phyloP scores from a whole-genome alignment of 2,797 vertebrate species.

The Syndactyla subalaris region DNA sequence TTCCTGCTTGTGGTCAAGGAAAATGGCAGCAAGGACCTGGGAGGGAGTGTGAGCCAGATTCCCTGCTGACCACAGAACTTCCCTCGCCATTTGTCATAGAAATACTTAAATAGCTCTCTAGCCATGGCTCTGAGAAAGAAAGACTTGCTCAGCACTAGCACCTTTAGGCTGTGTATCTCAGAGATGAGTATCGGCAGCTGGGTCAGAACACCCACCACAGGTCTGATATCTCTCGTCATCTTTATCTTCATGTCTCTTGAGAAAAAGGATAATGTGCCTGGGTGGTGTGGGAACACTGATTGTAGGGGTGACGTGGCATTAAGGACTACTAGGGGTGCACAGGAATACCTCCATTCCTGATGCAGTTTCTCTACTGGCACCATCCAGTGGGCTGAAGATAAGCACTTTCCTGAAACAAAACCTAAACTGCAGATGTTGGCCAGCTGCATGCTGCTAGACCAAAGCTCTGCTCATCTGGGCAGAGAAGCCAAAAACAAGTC shows the following conservation, averaged over 20 bases:
- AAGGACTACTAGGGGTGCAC: neutral
- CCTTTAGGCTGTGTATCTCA: neutral
- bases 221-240: neutral
- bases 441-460: neutral
- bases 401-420: neutral
- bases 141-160: neutral
- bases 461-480: neutral
- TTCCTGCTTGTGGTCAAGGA: slow-evolving; percentile 20
- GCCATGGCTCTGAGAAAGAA: neutral
- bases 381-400: neutral
- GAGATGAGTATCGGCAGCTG: neutral
- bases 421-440: neutral
- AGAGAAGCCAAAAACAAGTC: neutral
- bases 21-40: slow-evolving; percentile 1
- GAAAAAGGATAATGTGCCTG: neutral
- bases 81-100: neutral
- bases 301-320: neutral
- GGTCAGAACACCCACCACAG: neutral
- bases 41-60: neutral
- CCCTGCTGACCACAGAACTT: neutral
- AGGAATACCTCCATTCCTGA: neutral
- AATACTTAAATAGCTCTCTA: slow-evolving; percentile 15
- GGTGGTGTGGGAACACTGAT: neutral
- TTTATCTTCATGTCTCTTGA: neutral
- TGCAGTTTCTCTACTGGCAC: neutral